phyloP scores from a whole-genome alignment of 2,113 vertebrate species.

The Neodontobutis hainanensis region DNA sequence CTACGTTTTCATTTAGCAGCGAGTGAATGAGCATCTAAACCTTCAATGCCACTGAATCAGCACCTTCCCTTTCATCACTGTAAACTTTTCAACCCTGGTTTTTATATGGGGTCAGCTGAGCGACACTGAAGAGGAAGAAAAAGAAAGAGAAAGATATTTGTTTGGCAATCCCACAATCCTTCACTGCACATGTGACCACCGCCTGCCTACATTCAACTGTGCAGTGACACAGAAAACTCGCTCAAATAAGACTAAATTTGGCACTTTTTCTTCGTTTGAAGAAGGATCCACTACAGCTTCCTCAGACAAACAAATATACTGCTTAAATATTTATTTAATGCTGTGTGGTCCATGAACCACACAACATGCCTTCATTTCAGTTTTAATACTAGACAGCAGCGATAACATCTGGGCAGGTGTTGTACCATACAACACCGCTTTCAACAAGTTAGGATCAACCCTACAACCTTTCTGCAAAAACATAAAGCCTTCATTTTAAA shows the following conservation, averaged over 20 bases:
- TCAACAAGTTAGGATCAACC: conserved; percentile 21
- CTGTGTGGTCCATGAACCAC: conserved; percentile 63
- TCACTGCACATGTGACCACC: conserved; percentile 38
- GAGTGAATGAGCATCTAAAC: conserved; percentile 31
- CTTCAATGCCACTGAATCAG: conserved; percentile 29
- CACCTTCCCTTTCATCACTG: conserved; percentile 45
- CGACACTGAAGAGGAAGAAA: not conserved
- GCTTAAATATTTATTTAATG: conserved; percentile 26
- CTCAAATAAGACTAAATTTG: conserved; percentile 68
- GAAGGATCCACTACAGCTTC: conserved; percentile 39
- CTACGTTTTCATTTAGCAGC: conserved; percentile 59
- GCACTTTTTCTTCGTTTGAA: conserved; percentile 53
- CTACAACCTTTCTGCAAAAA: conserved; percentile 16
- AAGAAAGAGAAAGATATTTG: not conserved
- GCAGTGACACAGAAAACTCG: conserved; percentile 39
- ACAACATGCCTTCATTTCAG: conserved; percentile 84
- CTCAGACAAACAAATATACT: conserved; percentile 52
- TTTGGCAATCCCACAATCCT: conserved; percentile 55
- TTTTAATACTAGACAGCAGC: conserved; percentile 75
- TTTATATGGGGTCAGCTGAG: conserved; percentile 33
- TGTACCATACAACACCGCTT: not conserved
- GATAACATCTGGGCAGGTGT: conserved; percentile 54
- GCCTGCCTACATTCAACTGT: conserved; percentile 46
- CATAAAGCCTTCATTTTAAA: conserved; percentile 37
- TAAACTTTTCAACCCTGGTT: conserved; percentile 50